These are phyloP conservation scores for Phaetusa simplex DNA, from an alignment of 2,113 vertebrate species.

Conservation along the genomic window DNA sequence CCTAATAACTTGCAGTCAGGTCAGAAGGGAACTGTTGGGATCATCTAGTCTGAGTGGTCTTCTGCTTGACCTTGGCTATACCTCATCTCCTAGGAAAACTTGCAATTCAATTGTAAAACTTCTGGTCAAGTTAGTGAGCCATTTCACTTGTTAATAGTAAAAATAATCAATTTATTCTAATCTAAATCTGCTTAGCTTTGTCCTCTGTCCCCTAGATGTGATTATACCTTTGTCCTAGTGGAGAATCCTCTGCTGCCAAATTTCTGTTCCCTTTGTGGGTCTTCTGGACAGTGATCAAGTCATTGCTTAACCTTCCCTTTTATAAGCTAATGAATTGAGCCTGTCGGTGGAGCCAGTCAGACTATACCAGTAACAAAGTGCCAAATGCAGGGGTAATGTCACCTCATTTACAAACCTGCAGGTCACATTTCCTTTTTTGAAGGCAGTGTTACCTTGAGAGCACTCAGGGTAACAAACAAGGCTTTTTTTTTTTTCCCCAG, in stretches of 20 bases:
- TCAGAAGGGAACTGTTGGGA: neutral
- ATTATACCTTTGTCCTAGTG: neutral
- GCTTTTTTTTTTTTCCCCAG: neutral
- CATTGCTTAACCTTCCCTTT: constrained; percentile 24
- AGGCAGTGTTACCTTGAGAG: neutral
- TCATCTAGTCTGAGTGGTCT: neutral
- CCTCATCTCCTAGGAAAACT: neutral
- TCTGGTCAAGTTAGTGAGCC: neutral
- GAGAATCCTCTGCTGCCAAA: neutral
- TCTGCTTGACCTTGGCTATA: neutral
- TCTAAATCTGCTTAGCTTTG: neutral
- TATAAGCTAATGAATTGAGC: neutral
- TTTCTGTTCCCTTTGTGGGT: neutral
- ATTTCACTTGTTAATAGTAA: neutral
- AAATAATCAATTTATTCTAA: neutral
- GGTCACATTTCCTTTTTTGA: neutral
- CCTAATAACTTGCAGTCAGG: neutral
- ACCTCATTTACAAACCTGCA: constrained; percentile 9
- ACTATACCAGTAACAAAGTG: neutral
- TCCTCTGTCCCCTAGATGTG: neutral
- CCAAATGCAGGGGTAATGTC: neutral
- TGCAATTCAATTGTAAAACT: neutral
- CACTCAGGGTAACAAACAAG: neutral
- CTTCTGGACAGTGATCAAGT: neutral
- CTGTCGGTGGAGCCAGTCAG: neutral